phyloP scores from a whole-genome alignment of 2,797 vertebrate species.

The Argentina silus region DNA sequence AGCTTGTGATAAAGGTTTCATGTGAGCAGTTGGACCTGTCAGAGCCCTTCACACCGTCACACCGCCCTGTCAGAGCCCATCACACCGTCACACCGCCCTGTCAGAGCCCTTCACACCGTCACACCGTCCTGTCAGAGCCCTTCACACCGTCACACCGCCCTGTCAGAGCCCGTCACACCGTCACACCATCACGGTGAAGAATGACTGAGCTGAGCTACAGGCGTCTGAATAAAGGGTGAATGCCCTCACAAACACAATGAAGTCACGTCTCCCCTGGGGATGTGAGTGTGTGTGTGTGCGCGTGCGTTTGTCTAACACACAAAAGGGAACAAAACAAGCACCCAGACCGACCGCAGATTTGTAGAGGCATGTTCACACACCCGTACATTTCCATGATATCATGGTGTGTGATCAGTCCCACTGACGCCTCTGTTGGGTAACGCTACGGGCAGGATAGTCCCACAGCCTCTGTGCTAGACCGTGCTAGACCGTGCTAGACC shows the following conservation, averaged over 20 bases:
- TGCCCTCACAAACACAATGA: neutral
- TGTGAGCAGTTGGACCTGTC: no score
- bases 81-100: neutral
- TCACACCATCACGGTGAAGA: no score
- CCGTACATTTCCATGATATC: slow-evolving; percentile 8
- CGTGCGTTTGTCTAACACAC: neutral
- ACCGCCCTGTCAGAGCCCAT: neutral
- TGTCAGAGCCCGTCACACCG: no score
- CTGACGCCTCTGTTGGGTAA: slow-evolving; percentile 37
- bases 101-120: no score
- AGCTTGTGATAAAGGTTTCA: neutral
- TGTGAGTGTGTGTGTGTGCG: neutral
- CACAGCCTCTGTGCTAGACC: neutral
- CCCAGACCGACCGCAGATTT: neutral
- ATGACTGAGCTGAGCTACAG: no score
- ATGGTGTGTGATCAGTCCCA: fast-evolving
- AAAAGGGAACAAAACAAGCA: neutral
- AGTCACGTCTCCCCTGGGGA: neutral
- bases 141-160: no score
- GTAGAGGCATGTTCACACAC: neutral
- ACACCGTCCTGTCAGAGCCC: neutral
- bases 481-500: no score
- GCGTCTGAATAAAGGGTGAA: neutral
- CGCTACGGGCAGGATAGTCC: neutral
- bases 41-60: no score